Base-by-base conservation (phyloP, 2,888 invertebrate species). In the Dinocampus coccinellae region DNA sequence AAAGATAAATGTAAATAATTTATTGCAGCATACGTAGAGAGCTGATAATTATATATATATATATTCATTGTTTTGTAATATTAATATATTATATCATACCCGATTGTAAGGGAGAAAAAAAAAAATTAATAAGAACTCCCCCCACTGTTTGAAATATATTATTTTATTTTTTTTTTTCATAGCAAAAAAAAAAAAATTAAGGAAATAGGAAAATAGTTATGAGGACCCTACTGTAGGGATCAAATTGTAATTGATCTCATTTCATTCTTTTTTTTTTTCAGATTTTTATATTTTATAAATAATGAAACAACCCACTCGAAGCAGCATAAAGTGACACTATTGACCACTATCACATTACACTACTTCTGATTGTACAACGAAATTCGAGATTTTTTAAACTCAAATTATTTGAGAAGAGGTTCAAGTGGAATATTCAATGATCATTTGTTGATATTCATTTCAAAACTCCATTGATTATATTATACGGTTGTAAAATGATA, bases 171-270 rank as follows among this genome's bases (percentile, higher is more conserved):
- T 71, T 77, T 69, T 24, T 36, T 11, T 13, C 2, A 16, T 6
- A 16, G 6, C 1, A 16, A 47, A 47, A 47, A 47, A 60, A 11
- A 64, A 65, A 77, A 78, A n/a, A n/a, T 71, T 79, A 79, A 81
- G 81, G 79, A 60, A 16, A 53, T 20, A 16, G 47, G n/a, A 69
- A 63, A 65, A 57, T 55, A 42, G 75, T 74, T 26, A 29, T 29
- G 16, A 20, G 75, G 76, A 67, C 81, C 80, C 82, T 52, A 53
- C 20, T 81, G 72, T 77, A 72, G 83, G 85, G 86, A 85, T 87
- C 85, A 80, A 78, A 81, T 83, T 85, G 86, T 86, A 80, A 86
- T 77, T 77, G 85, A 86, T 85, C 86, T n/a, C 85, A 85, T 78
- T 29, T 29, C 7, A 83, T 80, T n/a, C n/a, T n/a, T n/a, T n/a